phyloP scores from a whole-genome alignment of 2,888 invertebrate species.

The Drosophila maculinotata region DNA sequence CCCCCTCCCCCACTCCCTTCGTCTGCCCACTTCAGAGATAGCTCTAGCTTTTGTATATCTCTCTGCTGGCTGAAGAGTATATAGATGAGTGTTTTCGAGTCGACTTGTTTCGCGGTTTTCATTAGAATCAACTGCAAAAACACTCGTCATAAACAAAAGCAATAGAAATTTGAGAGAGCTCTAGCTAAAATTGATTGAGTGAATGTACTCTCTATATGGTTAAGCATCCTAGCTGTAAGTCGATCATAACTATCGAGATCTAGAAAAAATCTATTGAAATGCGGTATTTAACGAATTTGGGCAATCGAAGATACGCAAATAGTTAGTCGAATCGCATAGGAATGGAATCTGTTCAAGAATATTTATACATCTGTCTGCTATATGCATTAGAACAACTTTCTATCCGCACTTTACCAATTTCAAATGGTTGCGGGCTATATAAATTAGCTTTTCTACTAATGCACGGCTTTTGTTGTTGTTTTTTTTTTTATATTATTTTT shows the following conservation, averaged over 20 bases:
- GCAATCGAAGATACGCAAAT: not conserved
- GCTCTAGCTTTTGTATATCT: conserved; percentile 34
- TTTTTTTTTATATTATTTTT: conserved; percentile 12
- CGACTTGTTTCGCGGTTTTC: conserved; percentile 55
- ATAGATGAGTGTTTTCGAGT: conserved; percentile 57
- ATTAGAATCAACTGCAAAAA: conserved; percentile 56
- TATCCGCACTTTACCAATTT: not conserved
- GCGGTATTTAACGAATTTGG: not conserved
- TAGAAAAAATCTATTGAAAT: not conserved
- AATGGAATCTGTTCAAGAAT: too few relatives aligned
- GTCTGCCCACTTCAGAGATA: not conserved
- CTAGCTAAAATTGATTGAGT: not conserved
- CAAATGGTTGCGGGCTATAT: not conserved
- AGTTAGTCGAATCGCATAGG: too few relatives aligned
- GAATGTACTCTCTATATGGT: not conserved
- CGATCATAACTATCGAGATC: too few relatives aligned
- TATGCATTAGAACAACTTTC: not conserved
- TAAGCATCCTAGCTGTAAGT: not conserved
- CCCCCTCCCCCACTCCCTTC: not conserved
- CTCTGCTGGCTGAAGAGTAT: conserved; percentile 23
- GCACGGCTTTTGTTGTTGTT: not conserved
- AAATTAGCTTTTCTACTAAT: conserved; percentile 32
- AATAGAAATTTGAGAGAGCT: conserved; percentile 17
- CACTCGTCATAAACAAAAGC: conserved; percentile 53
- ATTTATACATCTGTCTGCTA: too few relatives aligned